Conservation (phyloP, 2,113 vertebrate genomes). For the Sprattus sprattus region DNA sequence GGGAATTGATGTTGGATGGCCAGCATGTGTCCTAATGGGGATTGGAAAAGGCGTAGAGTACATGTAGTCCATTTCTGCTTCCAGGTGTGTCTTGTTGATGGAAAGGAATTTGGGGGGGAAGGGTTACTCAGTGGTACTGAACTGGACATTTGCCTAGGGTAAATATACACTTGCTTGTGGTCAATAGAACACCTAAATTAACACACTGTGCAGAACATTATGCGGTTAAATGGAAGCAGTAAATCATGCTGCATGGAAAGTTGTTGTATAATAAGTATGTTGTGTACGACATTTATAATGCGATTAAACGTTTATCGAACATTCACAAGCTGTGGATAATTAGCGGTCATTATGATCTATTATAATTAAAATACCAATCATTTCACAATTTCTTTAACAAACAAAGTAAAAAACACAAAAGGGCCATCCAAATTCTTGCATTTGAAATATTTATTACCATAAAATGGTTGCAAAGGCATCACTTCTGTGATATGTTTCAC, state of each 20-base stretch:
- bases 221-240: background rate
- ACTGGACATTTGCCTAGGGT: background rate
- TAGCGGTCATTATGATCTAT: background rate
- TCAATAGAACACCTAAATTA: slow-evolving; percentile 5
- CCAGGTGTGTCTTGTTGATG: background rate
- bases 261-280: background rate
- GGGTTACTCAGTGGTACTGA: background rate
- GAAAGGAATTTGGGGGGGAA: background rate
- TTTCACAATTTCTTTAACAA: too few species aligned
- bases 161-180: background rate
- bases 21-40: background rate
- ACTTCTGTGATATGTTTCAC: slow-evolving; percentile 56
- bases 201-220: background rate
- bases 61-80: background rate
- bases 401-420: background rate
- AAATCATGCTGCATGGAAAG: background rate
- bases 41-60: background rate
- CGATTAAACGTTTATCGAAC: background rate
- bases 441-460: slow-evolving; percentile 65
- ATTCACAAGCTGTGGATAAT: background rate
- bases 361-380: background rate
- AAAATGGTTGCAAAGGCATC: slow-evolving; percentile 67
- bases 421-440: background rate
- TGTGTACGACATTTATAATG: background rate
- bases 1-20: background rate